phyloP scores from a whole-genome alignment of 2,888 invertebrate genomes.

The Eutolmus rufibarbis region DNA sequence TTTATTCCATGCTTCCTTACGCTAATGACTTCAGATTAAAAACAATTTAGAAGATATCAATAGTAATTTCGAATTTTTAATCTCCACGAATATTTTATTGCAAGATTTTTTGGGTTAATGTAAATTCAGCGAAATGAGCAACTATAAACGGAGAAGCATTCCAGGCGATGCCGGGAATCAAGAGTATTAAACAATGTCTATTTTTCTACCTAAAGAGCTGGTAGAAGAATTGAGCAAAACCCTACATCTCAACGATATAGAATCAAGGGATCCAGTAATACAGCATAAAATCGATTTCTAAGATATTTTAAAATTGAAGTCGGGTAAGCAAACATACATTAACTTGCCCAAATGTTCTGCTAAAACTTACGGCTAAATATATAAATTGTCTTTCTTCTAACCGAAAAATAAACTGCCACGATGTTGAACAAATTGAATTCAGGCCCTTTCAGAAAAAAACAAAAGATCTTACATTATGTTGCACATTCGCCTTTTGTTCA shows the following conservation, averaged over 20 bases:
- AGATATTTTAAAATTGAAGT: not conserved
- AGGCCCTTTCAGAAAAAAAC: not conserved
- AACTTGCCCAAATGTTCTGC: not conserved
- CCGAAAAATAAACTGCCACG: not conserved
- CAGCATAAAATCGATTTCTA: not conserved
- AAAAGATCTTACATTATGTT: not conserved
- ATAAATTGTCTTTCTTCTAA: not conserved
- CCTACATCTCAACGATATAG: not conserved
- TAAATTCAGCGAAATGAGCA: not conserved
- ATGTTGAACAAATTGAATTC: not conserved
- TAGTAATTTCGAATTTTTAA: too few species aligned
- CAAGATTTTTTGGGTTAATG: not conserved
- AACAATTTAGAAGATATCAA: too few species aligned
- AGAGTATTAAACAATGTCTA: not conserved
- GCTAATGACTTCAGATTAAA: too few species aligned
- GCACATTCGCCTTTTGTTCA: slow-evolving; percentile 16
- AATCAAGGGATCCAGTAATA: not conserved
- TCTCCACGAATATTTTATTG: not conserved
- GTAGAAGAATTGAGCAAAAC: not conserved
- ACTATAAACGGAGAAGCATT: not conserved
- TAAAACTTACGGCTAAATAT: slow-evolving; percentile 24
- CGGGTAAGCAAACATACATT: not conserved
- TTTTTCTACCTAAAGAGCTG: not conserved
- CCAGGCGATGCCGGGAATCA: not conserved
- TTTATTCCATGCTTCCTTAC: too few species aligned